These are phyloP conservation scores for Chrysogorgia sp. DNA, from an alignment of 92 coral and sea anemone genomes.

Conservation along the genomic window DNA sequence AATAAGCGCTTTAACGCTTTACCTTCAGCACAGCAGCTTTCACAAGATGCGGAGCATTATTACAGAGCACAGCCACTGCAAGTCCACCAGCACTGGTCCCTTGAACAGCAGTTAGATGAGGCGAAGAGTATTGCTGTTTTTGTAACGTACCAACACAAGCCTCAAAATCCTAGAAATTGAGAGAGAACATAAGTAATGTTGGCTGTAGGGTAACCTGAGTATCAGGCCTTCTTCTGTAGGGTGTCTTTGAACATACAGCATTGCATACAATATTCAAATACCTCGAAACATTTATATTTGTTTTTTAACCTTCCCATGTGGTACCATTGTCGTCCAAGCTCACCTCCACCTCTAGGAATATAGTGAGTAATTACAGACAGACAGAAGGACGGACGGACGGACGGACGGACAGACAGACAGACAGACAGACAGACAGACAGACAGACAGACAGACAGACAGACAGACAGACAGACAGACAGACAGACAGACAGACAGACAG, in stretches of 20 bases:
- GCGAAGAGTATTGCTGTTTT: conserved; percentile 75
- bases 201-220: background rate
- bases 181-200: background rate
- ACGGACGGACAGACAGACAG: too few relatives aligned
- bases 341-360: conserved; percentile 91
- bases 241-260: too few relatives aligned
- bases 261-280: conserved; percentile 16
- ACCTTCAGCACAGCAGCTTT: conserved; percentile 90
- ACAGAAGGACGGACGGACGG: too few relatives aligned
- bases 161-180: conserved; percentile 89
- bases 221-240: too few relatives aligned
- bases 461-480: too few relatives aligned
- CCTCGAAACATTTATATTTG: conserved; percentile 90
- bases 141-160: conserved; percentile 79
- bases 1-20: background rate
- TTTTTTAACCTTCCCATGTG: conserved; percentile 74
- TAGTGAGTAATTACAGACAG: too few relatives aligned
- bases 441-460: too few relatives aligned
- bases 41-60: conserved; percentile 78
- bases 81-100: conserved; percentile 95
- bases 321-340: conserved; percentile 94
- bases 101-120: conserved; percentile 82
- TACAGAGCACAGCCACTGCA: conserved; percentile 83
- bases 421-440: too few relatives aligned
- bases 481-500: too few relatives aligned